Evolutionary conservation across 2,888 invertebrate genomes (phyloP).

Genomic region (Orthonychiurus folsomi): DNA sequence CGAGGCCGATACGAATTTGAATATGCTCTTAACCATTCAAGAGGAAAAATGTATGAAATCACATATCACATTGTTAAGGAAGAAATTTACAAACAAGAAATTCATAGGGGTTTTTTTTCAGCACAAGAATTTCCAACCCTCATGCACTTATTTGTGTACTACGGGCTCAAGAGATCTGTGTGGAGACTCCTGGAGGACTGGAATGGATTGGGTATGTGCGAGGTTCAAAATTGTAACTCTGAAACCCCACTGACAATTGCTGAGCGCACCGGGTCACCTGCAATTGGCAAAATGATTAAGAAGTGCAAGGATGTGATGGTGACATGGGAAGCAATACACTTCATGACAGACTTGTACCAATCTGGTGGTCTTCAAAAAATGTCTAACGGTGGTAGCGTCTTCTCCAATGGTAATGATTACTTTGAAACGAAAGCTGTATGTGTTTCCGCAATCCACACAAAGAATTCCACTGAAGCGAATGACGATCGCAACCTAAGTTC

Average conservation of each 20-base stretch:
- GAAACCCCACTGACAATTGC: constrained; percentile 35
- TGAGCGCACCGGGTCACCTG: constrained; percentile 16
- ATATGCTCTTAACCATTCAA: neutral
- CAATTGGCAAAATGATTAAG: constrained; percentile 25
- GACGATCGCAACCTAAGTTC: too few species aligned
- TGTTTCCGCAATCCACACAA: too few species aligned
- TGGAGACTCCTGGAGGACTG: constrained; percentile 34
- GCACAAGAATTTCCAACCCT: constrained; percentile 33
- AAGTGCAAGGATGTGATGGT: constrained; percentile 35
- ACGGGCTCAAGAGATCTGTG: constrained; percentile 34
- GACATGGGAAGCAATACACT: constrained; percentile 26
- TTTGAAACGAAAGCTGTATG: too few species aligned
- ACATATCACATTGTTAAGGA: neutral
- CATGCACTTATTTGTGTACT: constrained; percentile 38
- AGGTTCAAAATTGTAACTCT: constrained; percentile 24
- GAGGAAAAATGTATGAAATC: neutral
- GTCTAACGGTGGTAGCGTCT: too few species aligned
- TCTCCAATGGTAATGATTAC: too few species aligned
- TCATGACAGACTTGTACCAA: constrained; percentile 25
- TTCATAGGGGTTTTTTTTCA: constrained; percentile 9
- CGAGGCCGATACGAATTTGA: constrained; percentile 22
- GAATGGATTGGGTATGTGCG: constrained; percentile 33
- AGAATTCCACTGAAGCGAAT: too few species aligned
- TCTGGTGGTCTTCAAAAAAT: neutral
- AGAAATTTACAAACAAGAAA: neutral